Percentiles rank a stretch among this genome's conserved stretches.
Evolutionary conservation across 1,140 invertebrate species (phyloP).

Genomic region (Diachasma alloeum): DNA sequence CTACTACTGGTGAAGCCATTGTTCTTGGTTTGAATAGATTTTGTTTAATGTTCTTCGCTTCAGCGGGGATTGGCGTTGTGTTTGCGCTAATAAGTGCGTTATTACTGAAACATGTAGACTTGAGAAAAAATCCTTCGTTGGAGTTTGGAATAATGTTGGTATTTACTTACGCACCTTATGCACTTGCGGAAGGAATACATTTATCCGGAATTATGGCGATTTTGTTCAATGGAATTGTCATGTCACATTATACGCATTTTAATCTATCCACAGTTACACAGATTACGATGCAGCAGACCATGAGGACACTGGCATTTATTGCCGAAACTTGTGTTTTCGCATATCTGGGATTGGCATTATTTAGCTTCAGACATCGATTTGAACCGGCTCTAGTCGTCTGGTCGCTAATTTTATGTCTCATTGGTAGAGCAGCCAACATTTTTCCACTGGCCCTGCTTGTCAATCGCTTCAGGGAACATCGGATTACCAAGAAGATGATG

Average conservation of each 20-base stretch:
- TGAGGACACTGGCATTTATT: conserved; percentile 96
- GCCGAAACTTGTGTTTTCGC: conserved; percentile 99
- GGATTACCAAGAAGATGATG: conserved; percentile 98
- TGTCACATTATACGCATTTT: conserved; percentile 99
- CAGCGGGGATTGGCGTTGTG: conserved; percentile 94
- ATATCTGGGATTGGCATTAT: conserved; percentile 97
- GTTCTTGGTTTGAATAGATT: conserved; percentile 92
- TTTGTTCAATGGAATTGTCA: conserved; percentile 97
- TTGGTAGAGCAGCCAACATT: conserved; percentile 96
- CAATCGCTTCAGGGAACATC: conserved; percentile 96
- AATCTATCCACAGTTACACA: conserved; percentile 98
- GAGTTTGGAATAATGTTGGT: conserved; percentile 99
- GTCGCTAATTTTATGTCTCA: conserved; percentile 90
- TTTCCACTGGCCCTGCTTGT: conserved; percentile 93
- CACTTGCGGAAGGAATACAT: conserved; percentile 95
- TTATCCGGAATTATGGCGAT: conserved; percentile 99
- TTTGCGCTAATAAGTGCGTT: conserved; percentile 95
- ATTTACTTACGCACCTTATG: conserved; percentile 98
- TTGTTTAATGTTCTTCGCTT: conserved; percentile 98
- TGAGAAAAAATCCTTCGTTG: conserved; percentile 96
- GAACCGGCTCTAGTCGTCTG: conserved; percentile 88
- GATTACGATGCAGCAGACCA: conserved; percentile 99
- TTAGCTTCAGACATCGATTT: conserved; percentile 90
- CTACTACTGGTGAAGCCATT: conserved; percentile 80
- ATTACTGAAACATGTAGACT: conserved; percentile 93